Percentiles rank a stretch among this genome's conserved stretches.
phyloP scores from a whole-genome alignment of 1,140 invertebrate genomes.

The Tetramorium simillimum region DNA sequence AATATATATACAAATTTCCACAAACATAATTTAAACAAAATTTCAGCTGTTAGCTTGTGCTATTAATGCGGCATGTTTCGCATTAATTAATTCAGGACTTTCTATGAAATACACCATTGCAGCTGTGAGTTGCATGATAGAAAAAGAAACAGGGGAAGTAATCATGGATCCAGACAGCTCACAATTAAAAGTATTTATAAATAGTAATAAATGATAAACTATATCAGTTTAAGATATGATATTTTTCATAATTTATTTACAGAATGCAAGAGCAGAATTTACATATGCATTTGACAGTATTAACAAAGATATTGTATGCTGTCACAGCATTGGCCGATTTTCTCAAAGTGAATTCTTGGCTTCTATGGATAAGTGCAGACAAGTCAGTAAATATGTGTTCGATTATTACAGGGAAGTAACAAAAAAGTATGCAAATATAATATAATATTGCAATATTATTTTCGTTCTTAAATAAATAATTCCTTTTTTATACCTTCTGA shows the following conservation, averaged over 20 bases:
- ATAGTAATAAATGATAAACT: conserved; percentile 4
- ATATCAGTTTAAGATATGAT: conserved; percentile 3
- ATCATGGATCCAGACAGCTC: conserved; percentile 88
- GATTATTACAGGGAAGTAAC: conserved; percentile 89
- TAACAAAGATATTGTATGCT: conserved; percentile 88
- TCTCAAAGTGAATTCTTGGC: conserved; percentile 88
- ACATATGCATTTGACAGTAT: conserved; percentile 91
- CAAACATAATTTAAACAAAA: background rate
- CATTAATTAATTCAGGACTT: conserved; percentile 92
- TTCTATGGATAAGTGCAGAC: conserved; percentile 87
- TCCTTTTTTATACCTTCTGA: background rate
- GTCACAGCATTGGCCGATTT: conserved; percentile 89
- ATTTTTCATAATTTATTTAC: conserved; percentile 63
- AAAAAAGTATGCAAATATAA: conserved; percentile 85
- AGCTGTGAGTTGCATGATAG: conserved; percentile 91
- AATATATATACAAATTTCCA: conserved; percentile 20
- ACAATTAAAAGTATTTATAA: conserved; percentile 83
- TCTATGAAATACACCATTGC: conserved; percentile 93
- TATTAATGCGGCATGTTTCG: conserved; percentile 93
- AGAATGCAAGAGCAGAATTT: conserved; percentile 86
- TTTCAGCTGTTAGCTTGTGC: conserved; percentile 91
- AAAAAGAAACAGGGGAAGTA: conserved; percentile 87
- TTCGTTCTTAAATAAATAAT: background rate
- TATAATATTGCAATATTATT: conserved; percentile 74
- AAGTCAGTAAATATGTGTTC: conserved; percentile 89